phyloP scores from a whole-genome alignment of 1,140 invertebrate species.

The Drosophila truncata region DNA sequence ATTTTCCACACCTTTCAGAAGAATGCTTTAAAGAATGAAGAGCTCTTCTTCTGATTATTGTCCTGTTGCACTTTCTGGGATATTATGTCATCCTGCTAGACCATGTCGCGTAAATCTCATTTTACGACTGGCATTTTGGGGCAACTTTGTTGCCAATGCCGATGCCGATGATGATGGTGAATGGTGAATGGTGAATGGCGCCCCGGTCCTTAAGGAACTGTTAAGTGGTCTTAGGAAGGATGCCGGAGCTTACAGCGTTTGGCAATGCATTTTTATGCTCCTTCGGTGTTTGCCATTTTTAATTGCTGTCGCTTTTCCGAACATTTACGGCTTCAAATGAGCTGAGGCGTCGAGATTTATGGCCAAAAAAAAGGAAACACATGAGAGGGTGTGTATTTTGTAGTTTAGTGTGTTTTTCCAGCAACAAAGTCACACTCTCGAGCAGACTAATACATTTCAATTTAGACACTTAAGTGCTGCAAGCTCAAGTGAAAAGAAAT shows the following conservation, averaged over 20 bases:
- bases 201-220: conserved; percentile 46
- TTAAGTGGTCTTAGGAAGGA: conserved; percentile 58
- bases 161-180: not conserved
- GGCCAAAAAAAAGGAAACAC: conserved; percentile 12
- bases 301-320: conserved; percentile 78
- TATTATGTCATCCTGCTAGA: conserved; percentile 57
- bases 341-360: conserved; percentile 79
- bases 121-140: conserved; percentile 42
- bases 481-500: conserved; percentile 34
- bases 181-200: not conserved
- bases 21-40: too few species aligned
- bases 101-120: conserved; percentile 44
- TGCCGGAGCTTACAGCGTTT: not conserved
- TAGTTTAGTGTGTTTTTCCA: conserved; percentile 30
- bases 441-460: conserved; percentile 53
- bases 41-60: not conserved
- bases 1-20: too few species aligned
- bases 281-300: conserved; percentile 74
- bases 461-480: conserved; percentile 46
- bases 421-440: conserved; percentile 67
- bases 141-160: conserved; percentile 35
- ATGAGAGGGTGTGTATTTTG: conserved; percentile 35
- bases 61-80: conserved; percentile 42
- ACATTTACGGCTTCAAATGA: conserved; percentile 78
- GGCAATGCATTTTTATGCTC: conserved; percentile 60